A percentile compares a stretch with the other conserved stretches of the same genome.
phyloP scores from a whole-genome alignment of 2,113 vertebrate species.

The Deroptyus accipitrinus region DNA sequence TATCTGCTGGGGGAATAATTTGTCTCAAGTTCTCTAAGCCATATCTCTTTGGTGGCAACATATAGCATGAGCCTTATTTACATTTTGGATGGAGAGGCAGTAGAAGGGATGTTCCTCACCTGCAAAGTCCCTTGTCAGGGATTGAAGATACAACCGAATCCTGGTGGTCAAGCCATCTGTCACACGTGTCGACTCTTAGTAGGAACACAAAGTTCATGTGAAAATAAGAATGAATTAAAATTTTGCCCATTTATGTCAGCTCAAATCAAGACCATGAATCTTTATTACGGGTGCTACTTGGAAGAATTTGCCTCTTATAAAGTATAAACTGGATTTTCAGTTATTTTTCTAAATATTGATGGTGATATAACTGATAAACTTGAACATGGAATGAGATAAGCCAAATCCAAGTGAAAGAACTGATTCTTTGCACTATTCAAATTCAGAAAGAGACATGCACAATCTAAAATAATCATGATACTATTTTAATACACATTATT shows the following conservation, averaged over 20 bases:
- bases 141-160: background rate
- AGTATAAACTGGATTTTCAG: background rate
- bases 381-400: background rate
- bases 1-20: background rate
- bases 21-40: background rate
- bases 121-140: background rate
- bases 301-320: slow-evolving; percentile 37
- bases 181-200: background rate
- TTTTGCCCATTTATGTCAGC: background rate
- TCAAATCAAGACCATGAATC: background rate
- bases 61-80: background rate
- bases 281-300: background rate
- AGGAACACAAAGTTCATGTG: background rate
- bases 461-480: background rate
- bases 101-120: background rate
- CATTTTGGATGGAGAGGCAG: background rate
- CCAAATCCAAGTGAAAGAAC: background rate
- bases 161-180: background rate
- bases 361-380: slow-evolving; percentile 20
- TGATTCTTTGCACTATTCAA: background rate
- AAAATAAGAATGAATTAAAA: background rate
- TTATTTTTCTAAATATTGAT: slow-evolving; percentile 4
- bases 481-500: background rate
- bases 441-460: background rate
- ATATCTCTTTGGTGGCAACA: background rate